phyloP scores from a whole-genome alignment of 2,113 vertebrate genomes.

The Myotis brandtii region DNA sequence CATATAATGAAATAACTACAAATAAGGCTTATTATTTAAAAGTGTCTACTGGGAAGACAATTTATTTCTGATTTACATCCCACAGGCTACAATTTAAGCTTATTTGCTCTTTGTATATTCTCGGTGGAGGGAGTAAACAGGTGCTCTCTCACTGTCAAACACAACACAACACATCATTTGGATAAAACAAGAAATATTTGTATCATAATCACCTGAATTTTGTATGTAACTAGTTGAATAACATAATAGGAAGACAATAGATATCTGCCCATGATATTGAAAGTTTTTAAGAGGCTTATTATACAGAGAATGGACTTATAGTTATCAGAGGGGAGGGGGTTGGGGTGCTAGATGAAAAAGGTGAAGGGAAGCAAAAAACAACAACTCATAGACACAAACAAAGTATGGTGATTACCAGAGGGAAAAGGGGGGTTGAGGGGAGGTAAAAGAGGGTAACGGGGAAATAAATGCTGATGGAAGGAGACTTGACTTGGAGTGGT shows the following conservation, averaged over 20 bases:
- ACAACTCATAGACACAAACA: not conserved
- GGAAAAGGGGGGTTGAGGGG: not conserved
- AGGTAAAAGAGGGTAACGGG: not conserved
- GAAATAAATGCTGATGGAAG: not conserved
- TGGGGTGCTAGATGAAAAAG: not conserved
- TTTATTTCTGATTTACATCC: conserved; percentile 13
- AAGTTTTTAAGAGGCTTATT: conserved; percentile 38
- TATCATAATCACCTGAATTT: not conserved
- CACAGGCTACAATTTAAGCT: not conserved
- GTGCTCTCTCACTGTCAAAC: not conserved
- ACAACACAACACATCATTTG: not conserved
- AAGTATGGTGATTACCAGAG: not conserved
- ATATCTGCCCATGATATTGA: not conserved
- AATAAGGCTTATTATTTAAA: not conserved
- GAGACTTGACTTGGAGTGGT: not conserved
- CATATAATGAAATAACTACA: conserved; percentile 13
- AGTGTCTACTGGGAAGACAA: not conserved
- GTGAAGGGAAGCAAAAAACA: not conserved
- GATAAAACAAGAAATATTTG: conserved; percentile 6
- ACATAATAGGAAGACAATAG: no score
- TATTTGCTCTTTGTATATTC: not conserved
- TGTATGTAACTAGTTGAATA: not conserved
- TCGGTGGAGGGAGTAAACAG: not conserved
- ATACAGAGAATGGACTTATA: not conserved
- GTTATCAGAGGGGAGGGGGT: not conserved